Base-by-base conservation (phyloP, 2,113 vertebrate species). In the Bubalus kerabau region DNA sequence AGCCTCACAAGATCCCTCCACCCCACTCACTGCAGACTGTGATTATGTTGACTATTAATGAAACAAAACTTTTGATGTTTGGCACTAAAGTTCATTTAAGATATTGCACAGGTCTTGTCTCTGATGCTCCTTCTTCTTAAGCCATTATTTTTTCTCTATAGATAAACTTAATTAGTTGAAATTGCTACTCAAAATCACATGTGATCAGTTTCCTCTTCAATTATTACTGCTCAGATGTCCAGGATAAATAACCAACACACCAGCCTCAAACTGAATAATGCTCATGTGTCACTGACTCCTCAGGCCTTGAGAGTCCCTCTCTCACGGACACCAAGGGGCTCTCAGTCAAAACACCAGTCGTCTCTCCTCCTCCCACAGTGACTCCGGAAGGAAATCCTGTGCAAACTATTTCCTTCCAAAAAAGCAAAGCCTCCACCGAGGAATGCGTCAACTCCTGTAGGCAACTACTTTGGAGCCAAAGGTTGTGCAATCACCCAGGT, bases 211-310 rank as follows among this genome's bases (percentile, higher is more conserved):
- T 96, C 97, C 98, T 43, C 24, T 88, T 97, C 97, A 96, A 92
- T 96, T 97, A 98, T 86, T 97, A 97, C 97, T 94, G 97, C 95
- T 98, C 97, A 96, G 95, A 98, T 21, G 96, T 98, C 97, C 89
- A 95, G 98, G 97, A 98, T 98, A 98, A 98, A 98, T 97, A 95
- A 97, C 9, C 78, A 32, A 89, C 82, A 82, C 50, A 71, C 50
- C 64, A 40, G 78, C 76, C 95, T 98, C 97, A 95, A 93, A 80
- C 67, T 94, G 83, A 95, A 91, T 95, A 87, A 96, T 19, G 54
- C 89, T 95, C 93, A 97, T 90, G 54, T 0, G 6, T 26, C 0
- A 11, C 91, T 95, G 54, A 57, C 67, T 60, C 92, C 94, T 93
- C 92, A 92, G 85, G 90, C n/a, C 57, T 62, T 50, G 64, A 95